A percentile compares a stretch with the other conserved stretches of the same genome.
Evolutionary conservation across 2,888 invertebrate genomes (phyloP).

Genomic region (Eupelmus urozonus): DNA sequence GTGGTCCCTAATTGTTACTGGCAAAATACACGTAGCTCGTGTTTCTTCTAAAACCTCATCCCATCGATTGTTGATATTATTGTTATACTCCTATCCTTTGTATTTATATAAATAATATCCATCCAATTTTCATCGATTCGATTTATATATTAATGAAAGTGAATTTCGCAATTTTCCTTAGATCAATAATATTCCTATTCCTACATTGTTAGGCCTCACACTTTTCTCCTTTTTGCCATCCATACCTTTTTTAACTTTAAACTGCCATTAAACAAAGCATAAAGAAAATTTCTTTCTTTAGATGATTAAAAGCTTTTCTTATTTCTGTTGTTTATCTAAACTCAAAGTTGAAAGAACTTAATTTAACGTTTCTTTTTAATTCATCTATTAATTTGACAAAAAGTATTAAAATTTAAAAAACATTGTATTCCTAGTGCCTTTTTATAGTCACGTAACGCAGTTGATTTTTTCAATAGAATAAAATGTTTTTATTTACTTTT

Average conservation of each 20-base stretch:
- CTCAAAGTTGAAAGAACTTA: constrained; percentile 27
- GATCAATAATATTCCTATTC: constrained; percentile 30
- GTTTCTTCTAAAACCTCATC: constrained; percentile 43
- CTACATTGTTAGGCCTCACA: too few species aligned
- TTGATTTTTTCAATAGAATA: constrained; percentile 24
- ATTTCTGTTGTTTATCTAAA: constrained; percentile 41
- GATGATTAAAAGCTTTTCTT: constrained; percentile 39
- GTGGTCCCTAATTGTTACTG: constrained; percentile 58
- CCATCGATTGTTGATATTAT: constrained; percentile 40
- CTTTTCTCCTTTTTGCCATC: constrained; percentile 16
- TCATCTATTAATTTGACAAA: constrained; percentile 14
- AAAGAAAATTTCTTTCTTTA: constrained; percentile 4
- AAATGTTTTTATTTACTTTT: constrained; percentile 10
- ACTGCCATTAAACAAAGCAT: constrained; percentile 15
- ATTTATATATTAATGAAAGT: constrained; percentile 9
- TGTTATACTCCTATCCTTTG: constrained; percentile 26
- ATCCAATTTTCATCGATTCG: not conserved
- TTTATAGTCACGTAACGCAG: constrained; percentile 34
- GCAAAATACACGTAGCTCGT: constrained; percentile 57
- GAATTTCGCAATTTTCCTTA: not conserved
- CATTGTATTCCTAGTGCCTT: constrained; percentile 25
- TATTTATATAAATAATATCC: constrained; percentile 1
- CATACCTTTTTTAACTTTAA: constrained; percentile 29
- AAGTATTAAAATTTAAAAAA: constrained; percentile 19
- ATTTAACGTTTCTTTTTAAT: constrained; percentile 30